phyloP scores from a whole-genome alignment of 2,113 vertebrate genomes.

The Etheostoma cragini region DNA sequence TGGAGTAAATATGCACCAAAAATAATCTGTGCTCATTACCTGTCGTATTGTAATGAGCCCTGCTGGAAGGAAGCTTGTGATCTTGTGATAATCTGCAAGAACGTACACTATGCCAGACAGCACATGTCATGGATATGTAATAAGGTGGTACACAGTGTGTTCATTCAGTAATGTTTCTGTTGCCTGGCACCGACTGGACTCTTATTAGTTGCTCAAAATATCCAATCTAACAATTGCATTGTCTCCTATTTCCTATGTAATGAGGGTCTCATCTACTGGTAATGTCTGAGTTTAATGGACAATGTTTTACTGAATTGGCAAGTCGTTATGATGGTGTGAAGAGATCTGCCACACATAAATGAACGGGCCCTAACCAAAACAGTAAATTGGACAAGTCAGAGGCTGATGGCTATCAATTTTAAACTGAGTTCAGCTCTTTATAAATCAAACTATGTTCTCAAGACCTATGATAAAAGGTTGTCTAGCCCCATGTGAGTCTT shows the following conservation, averaged over 20 bases:
- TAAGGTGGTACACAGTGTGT: constrained; percentile 31
- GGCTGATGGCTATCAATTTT: neutral
- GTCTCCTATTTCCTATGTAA: constrained; percentile 9
- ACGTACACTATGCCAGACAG: neutral
- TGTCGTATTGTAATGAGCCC: constrained; percentile 9
- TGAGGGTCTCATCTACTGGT: constrained; percentile 8
- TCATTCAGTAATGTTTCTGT: constrained; percentile 49
- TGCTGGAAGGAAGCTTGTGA: constrained; percentile 38
- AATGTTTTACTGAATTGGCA: constrained; percentile 23
- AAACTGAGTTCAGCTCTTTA: neutral
- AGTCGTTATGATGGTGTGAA: constrained; percentile 4
- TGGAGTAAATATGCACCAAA: neutral
- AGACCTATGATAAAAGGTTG: neutral
- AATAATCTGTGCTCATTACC: constrained; percentile 12
- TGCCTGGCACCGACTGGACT: constrained; percentile 42
- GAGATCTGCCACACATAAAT: constrained; percentile 36
- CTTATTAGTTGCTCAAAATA: constrained; percentile 28
- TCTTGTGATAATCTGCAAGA: constrained; percentile 1
- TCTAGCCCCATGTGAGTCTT: neutral
- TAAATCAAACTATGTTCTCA: neutral
- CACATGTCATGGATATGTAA: constrained; percentile 31
- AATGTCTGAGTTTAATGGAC: constrained; percentile 28
- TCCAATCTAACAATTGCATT: constrained; percentile 24
- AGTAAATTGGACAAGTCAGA: neutral
- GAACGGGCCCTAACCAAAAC: neutral